Evolutionary conservation across 2,888 invertebrate genomes (phyloP).

Genomic region (Allygus modestus): DNA sequence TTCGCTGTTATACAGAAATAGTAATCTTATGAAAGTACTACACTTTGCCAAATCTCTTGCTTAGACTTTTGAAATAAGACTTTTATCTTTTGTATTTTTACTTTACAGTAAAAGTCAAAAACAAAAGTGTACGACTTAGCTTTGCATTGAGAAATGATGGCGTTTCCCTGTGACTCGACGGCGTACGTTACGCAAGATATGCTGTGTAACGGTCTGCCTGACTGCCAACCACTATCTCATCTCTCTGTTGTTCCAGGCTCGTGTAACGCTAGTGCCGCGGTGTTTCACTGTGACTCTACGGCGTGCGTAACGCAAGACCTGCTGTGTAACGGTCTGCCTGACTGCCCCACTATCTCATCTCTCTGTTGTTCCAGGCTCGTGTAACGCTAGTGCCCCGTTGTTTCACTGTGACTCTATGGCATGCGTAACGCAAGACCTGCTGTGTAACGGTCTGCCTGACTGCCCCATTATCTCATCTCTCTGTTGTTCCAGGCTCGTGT

Average conservation of each 20-base stretch:
- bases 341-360: constrained; percentile 67
- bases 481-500: constrained; percentile 39
- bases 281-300: constrained; percentile 66
- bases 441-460: constrained; percentile 71
- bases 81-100: too few relatives aligned
- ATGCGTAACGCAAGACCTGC: constrained; percentile 69
- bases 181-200: constrained; percentile 68
- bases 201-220: constrained; percentile 70
- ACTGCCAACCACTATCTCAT: too few relatives aligned
- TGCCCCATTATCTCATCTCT: constrained; percentile 58
- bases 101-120: too few relatives aligned
- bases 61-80: too few relatives aligned
- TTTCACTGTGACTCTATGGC: constrained; percentile 65
- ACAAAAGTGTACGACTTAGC: too few relatives aligned
- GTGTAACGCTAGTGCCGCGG: constrained; percentile 51
- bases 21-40: too few relatives aligned
- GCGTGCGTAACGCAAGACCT: constrained; percentile 68
- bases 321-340: constrained; percentile 70
- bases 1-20: too few relatives aligned
- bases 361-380: constrained; percentile 25
- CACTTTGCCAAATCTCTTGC: too few relatives aligned
- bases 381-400: constrained; percentile 64
- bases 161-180: constrained; percentile 65
- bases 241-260: too few relatives aligned
- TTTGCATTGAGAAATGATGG: too few relatives aligned